A percentile compares a stretch with the other conserved stretches of the same genome.
phyloP scores from a whole-genome alignment of 2,113 vertebrate genomes.

The Zosterops hypoxanthus region DNA sequence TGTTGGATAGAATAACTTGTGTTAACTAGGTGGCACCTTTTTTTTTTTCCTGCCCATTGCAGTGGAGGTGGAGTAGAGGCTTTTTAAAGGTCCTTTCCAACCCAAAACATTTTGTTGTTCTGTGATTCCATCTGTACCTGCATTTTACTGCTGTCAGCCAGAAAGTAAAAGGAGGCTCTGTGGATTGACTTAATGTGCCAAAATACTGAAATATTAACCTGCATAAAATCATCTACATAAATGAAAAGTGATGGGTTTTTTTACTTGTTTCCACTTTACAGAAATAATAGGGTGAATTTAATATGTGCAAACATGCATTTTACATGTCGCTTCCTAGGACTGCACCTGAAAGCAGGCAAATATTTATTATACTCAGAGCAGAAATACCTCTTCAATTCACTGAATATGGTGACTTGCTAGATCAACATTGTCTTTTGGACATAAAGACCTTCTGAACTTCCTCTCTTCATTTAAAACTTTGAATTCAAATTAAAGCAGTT shows the following conservation, averaged over 20 bases:
- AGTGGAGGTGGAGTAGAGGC: not conserved
- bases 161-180: not conserved
- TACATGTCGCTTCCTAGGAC: not conserved
- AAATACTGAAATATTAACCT: not conserved
- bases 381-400: not conserved
- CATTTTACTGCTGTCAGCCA: not conserved
- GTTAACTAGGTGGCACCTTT: not conserved
- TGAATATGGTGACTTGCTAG: not conserved
- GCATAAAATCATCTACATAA: not conserved
- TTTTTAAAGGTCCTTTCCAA: not conserved
- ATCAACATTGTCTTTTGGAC: not conserved
- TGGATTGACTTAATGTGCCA: not conserved
- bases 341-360: not conserved
- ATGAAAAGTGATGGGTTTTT: not conserved
- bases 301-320: not conserved
- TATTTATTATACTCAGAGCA: not conserved
- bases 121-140: not conserved
- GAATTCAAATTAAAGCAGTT: not conserved
- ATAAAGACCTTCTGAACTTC: not conserved
- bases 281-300: not conserved
- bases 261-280: not conserved
- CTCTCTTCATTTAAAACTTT: not conserved
- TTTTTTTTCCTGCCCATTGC: not conserved
- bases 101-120: not conserved
- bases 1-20: not conserved